These are phyloP conservation scores for Oscheius sp. DNA, from an alignment of 2,888 invertebrate genomes.

Conservation along the genomic window DNA sequence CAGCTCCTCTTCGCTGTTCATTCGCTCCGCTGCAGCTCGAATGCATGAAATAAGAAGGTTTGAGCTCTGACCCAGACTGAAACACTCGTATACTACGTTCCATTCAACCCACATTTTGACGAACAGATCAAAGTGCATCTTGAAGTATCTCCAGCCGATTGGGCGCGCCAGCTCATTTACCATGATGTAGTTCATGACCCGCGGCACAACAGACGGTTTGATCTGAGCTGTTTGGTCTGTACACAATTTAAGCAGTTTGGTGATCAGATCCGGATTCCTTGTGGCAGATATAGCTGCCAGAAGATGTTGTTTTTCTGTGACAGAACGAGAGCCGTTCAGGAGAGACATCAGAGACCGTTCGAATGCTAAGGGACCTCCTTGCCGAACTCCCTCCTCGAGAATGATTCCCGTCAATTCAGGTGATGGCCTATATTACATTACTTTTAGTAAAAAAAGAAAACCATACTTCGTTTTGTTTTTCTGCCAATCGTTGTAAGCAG, in stretches of 20 bases:
- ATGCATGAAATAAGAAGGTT: slow-evolving; percentile 50
- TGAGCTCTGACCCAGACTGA: slow-evolving; percentile 57
- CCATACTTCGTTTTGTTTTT: slow-evolving; percentile 37
- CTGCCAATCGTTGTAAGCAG: slow-evolving; percentile 55
- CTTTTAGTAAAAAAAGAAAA: too few species aligned
- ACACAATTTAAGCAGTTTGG: slow-evolving; percentile 49
- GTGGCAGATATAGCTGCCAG: slow-evolving; percentile 57
- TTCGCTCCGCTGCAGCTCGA: slow-evolving; percentile 53
- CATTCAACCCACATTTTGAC: slow-evolving; percentile 43
- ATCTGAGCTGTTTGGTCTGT: slow-evolving; percentile 47
- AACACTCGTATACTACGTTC: slow-evolving; percentile 7
- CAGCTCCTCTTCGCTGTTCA: slow-evolving; percentile 58
- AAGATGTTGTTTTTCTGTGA: slow-evolving; percentile 53
- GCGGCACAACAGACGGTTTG: slow-evolving; percentile 55
- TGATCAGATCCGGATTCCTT: slow-evolving; percentile 45
- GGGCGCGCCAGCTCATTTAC: slow-evolving; percentile 44
- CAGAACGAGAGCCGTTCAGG: slow-evolving; percentile 37
- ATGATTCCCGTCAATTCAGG: slow-evolving; percentile 59
- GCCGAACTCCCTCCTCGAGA: slow-evolving; percentile 59
- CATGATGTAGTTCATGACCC: slow-evolving; percentile 46
- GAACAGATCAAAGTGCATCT: slow-evolving; percentile 51
- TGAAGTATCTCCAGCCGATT: slow-evolving; percentile 59
- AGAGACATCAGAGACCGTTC: slow-evolving; percentile 41
- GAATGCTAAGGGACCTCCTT: slow-evolving; percentile 57
- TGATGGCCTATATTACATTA: slow-evolving; percentile 36